These are phyloP conservation scores for Rhodophaea formosa DNA, from an alignment of 2,888 invertebrate species.

Conservation along the genomic window DNA sequence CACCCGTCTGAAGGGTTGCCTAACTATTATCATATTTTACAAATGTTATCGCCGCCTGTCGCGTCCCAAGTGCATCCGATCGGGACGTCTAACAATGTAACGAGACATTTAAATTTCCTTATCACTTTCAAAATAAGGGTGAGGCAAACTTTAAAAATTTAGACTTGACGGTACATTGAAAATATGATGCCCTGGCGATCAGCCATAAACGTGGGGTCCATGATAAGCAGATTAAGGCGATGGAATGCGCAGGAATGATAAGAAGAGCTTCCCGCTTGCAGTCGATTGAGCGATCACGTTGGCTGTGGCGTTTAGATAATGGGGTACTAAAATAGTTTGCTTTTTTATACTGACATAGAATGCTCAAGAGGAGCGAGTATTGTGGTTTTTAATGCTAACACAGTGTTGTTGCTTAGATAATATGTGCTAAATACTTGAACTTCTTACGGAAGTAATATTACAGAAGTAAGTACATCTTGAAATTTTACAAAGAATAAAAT, in stretches of 20 bases:
- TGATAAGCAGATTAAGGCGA: conserved; percentile 12
- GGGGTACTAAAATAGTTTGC: not conserved
- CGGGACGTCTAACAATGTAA: conserved; percentile 1
- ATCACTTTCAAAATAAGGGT: not conserved
- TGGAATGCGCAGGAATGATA: conserved; percentile 7
- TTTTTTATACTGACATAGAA: not conserved
- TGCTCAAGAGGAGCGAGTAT: not conserved
- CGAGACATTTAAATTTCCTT: not conserved
- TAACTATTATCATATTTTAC: conserved; percentile 20
- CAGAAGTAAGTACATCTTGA: too few species aligned
- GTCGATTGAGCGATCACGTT: conserved; percentile 6
- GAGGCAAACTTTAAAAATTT: not conserved
- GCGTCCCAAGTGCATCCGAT: conserved; percentile 1
- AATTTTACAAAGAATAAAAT: too few species aligned
- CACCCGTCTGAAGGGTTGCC: conserved; percentile 15
- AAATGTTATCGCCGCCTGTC: conserved; percentile 11
- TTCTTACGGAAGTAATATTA: too few species aligned
- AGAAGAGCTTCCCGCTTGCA: not conserved
- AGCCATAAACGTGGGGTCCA: conserved; percentile 1
- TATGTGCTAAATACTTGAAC: too few species aligned
- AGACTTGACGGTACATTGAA: conserved; percentile 1
- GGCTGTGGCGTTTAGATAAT: conserved; percentile 5
- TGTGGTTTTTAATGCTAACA: too few species aligned
- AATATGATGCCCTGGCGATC: conserved; percentile 1
- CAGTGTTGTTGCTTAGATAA: too few species aligned